Evolutionary conservation across 2,797 vertebrate species (phyloP).

Genomic region (Amblyraja radiata): DNA sequence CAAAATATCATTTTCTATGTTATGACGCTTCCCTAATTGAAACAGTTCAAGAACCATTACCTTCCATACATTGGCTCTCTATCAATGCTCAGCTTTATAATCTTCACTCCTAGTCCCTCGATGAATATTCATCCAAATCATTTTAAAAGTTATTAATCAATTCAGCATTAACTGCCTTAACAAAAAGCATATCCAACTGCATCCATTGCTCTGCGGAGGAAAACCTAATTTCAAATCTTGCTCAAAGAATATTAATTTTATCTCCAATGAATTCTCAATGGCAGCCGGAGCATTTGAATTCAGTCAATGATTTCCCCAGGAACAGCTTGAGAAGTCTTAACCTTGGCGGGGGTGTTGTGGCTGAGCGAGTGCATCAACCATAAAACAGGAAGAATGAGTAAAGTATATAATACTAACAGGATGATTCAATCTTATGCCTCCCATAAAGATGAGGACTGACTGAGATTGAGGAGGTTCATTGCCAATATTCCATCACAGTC

Average conservation of each 20-base stretch:
- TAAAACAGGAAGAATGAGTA: not conserved
- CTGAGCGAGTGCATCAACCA: not conserved
- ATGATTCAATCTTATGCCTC: not conserved
- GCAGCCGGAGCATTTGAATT: not conserved
- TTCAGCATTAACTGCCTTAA: not conserved
- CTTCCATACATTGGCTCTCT: not conserved
- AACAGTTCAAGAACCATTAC: not conserved
- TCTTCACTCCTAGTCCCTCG: too few relatives aligned
- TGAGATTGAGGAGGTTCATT: not conserved
- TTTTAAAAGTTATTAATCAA: slow-evolving; percentile 3
- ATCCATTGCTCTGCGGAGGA: not conserved
- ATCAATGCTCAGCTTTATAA: not conserved
- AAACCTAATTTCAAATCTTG: not conserved
- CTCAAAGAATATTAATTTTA: not conserved
- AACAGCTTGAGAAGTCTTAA: not conserved
- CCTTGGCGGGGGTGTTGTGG: not conserved
- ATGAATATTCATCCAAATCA: not conserved
- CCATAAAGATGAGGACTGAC: slow-evolving; percentile 24
- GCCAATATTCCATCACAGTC: not conserved
- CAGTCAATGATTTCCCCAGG: not conserved
- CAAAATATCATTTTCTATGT: not conserved
- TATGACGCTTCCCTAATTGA: not conserved
- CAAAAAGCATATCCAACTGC: not conserved
- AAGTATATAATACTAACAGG: slow-evolving; percentile 12
- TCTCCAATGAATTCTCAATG: not conserved